Evolutionary conservation across 1,140 invertebrate genomes (phyloP).

Genomic region (Drosophila hydei): DNA sequence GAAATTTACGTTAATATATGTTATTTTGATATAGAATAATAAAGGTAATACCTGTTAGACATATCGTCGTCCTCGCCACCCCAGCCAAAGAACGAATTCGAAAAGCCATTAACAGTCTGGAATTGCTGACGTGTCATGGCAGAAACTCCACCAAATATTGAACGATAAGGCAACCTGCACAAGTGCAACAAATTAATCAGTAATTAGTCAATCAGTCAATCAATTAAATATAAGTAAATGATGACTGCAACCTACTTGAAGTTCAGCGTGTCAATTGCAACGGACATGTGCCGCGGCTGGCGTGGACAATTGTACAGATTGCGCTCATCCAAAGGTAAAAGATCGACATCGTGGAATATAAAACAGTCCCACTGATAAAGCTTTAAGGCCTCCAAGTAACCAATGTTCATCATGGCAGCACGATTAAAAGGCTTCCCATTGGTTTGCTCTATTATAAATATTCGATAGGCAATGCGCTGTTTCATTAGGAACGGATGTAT

Average conservation of each 20-base stretch:
- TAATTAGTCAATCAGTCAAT: not conserved
- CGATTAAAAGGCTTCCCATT: conserved; percentile 92
- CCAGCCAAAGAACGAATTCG: conserved; percentile 97
- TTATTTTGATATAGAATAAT: not conserved
- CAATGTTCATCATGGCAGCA: conserved; percentile 97
- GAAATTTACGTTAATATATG: conserved; percentile 42
- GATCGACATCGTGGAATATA: conserved; percentile 98
- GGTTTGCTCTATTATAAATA: conserved; percentile 97
- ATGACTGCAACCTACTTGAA: conserved; percentile 87
- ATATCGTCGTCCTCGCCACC: conserved; percentile 97
- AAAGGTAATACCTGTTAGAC: conserved; percentile 86
- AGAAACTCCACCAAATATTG: conserved; percentile 95
- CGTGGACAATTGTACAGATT: conserved; percentile 96
- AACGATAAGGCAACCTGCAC: conserved; percentile 92
- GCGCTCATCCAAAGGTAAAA: conserved; percentile 95
- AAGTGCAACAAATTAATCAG: not conserved
- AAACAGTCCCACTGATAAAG: conserved; percentile 93
- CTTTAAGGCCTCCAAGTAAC: conserved; percentile 93
- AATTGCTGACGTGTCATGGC: conserved; percentile 93
- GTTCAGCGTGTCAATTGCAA: conserved; percentile 94
- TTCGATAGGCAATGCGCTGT: conserved; percentile 96
- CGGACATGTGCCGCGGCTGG: conserved; percentile 97
- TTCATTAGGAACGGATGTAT: conserved; percentile 95
- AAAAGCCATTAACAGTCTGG: conserved; percentile 93
- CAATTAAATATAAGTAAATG: too few species aligned